Evolutionary conservation across 2,113 vertebrate species (phyloP), one percentile per base, ranked within the genome.

Genomic region (Cyanistes caeruleus): DNA sequence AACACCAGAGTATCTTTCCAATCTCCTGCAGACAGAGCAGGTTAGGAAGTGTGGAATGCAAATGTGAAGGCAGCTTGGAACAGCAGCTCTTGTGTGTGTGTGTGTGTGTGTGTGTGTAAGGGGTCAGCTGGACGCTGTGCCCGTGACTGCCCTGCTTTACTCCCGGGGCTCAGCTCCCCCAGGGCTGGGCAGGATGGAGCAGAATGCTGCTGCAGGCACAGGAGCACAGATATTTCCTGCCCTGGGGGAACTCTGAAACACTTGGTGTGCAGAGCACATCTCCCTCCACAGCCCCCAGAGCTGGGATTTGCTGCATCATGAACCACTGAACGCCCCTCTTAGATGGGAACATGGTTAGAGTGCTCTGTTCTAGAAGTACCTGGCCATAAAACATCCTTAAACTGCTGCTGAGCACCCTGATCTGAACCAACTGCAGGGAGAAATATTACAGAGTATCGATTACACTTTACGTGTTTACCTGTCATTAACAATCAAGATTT

Each of bases 101-200:
- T 5, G 37, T 13, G 41, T 1, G 7, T 0, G 4, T 10, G 37
- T 37, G 37, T 37, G 37, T 10, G 24, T 5, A 15, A 46, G 1
- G 3, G 51, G 28, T 51, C 56, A 22, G 30, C 53, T 23, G 75
- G 31, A 31, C 30, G 46, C 10, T 22, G 31, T 10, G 44, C 7
- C 4, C 28, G 0, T 1, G 30, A 5, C 16, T 17, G 83, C 28
- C 0, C 62, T 4, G 62, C 84, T 56, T 11, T 2, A 4, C 24
- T 33, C 1, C 28, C 3, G 14, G 70, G 12, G 16, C 69, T 51
- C 55, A 5, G 52, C 51, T n/a, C 21, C 3, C 21, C 65, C 4
- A 10, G 82, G 30, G 33, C 41, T 60, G 78, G 31, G 35, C 53
- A 0, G 25, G n/a, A 33, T 5, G 23, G 39, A 81, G 27, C 77